Conservation (phyloP, 2,888 invertebrate species). For the Agapostemon virescens region DNA sequence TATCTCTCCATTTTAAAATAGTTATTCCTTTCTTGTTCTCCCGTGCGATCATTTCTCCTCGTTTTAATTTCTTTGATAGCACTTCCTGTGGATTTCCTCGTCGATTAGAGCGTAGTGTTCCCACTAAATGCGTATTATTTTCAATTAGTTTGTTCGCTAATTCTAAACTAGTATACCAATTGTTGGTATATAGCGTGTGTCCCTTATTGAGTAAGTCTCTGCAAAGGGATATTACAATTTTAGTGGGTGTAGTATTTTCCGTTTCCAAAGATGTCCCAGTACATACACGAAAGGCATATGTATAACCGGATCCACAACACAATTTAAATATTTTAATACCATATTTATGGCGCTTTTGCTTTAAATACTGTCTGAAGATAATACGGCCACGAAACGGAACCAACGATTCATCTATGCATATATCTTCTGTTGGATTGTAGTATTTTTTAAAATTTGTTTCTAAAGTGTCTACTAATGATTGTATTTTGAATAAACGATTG, state of each 20-base stretch:
- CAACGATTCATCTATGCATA: slow-evolving; percentile 32
- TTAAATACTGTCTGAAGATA: slow-evolving; percentile 28
- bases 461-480: slow-evolving; percentile 23
- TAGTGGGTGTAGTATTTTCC: slow-evolving; percentile 18
- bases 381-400: slow-evolving; percentile 28
- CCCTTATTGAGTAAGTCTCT: slow-evolving; percentile 21
- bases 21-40: slow-evolving; percentile 29
- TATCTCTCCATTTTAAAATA: slow-evolving; percentile 29
- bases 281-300: slow-evolving; percentile 1
- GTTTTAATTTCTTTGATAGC: slow-evolving; percentile 14
- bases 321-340: slow-evolving; percentile 18
- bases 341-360: slow-evolving; percentile 29
- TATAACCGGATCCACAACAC: slow-evolving; percentile 2
- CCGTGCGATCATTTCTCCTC: slow-evolving; percentile 11
- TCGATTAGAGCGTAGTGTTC: slow-evolving; percentile 16
- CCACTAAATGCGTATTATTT: slow-evolving; percentile 24
- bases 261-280: slow-evolving; percentile 25
- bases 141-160: slow-evolving; percentile 25
- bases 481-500: slow-evolving; percentile 25
- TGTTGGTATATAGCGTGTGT: slow-evolving; percentile 16
- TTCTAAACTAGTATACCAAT: slow-evolving; percentile 29
- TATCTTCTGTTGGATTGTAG: slow-evolving; percentile 14
- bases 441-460: slow-evolving; percentile 28
- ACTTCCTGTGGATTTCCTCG: slow-evolving; percentile 13
- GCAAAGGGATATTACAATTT: slow-evolving; percentile 27